Conservation (phyloP, 2,113 vertebrate genomes). For the Tetrao urogallus region DNA sequence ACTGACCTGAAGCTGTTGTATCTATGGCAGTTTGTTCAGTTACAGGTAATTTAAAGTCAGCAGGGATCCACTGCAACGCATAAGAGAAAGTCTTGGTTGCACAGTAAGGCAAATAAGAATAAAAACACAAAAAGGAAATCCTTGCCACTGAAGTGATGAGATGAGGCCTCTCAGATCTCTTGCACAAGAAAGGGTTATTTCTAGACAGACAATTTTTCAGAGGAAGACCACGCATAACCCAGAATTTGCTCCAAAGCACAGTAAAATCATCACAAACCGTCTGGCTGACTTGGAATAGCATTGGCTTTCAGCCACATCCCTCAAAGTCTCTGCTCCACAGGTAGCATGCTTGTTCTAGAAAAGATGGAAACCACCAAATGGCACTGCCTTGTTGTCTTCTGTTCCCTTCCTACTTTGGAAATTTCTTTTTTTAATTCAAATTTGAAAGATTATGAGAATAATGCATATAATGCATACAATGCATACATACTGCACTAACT, state of each 20-base stretch:
- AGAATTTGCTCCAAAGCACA: not conserved
- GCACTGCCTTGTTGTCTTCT: not conserved
- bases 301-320: not conserved
- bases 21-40: not conserved
- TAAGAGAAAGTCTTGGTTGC: not conserved
- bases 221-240: not conserved
- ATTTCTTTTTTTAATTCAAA: not conserved
- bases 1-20: not conserved
- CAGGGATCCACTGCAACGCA: not conserved
- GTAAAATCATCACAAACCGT: not conserved
- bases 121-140: not conserved
- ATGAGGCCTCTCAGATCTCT: not conserved
- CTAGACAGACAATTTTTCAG: not conserved
- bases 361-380: not conserved
- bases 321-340: not conserved
- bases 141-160: not conserved
- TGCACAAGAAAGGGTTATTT: not conserved
- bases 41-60: not conserved
- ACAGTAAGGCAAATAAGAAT: not conserved
- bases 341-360: not conserved
- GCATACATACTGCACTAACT: not conserved
- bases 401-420: not conserved
- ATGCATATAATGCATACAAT: not conserved
- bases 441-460: not conserved
- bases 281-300: not conserved